Conservation (phyloP, 92 coral and sea anemone species). For the Chrysogorgia sp. region DNA sequence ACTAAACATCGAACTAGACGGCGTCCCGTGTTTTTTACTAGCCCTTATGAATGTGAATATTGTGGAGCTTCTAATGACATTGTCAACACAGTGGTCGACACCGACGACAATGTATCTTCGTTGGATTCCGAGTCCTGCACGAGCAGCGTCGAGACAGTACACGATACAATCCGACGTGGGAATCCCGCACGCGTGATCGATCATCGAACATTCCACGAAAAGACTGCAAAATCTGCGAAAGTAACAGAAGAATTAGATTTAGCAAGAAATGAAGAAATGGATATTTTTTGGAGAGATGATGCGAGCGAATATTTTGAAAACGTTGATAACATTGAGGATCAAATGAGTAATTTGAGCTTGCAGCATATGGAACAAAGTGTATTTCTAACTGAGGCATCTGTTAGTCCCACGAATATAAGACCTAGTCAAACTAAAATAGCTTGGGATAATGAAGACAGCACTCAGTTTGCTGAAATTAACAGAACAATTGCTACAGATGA, state of each 20-base stretch:
- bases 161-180: conserved; percentile 33
- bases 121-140: conserved; percentile 11
- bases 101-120: neutral
- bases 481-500: conserved; percentile 30
- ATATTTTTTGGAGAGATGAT: conserved; percentile 29
- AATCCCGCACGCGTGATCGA: conserved; percentile 18
- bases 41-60: conserved; percentile 40
- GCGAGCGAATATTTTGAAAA: conserved; percentile 10
- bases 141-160: conserved; percentile 6
- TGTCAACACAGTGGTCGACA: neutral
- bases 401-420: neutral
- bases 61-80: conserved; percentile 42
- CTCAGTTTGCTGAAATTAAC: conserved; percentile 24
- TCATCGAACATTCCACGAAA: conserved; percentile 22
- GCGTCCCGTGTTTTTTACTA: neutral
- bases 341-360: neutral
- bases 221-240: conserved; percentile 1
- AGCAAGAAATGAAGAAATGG: conserved; percentile 13
- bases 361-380: neutral
- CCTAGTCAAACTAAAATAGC: conserved; percentile 15
- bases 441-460: conserved; percentile 30
- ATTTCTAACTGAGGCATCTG: conserved; percentile 21
- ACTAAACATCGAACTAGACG: neutral
- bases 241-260: neutral
- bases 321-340: neutral